Evolutionary conservation across 2,797 vertebrate genomes (phyloP).

Genomic region (Uromys caudimaculatus): DNA sequence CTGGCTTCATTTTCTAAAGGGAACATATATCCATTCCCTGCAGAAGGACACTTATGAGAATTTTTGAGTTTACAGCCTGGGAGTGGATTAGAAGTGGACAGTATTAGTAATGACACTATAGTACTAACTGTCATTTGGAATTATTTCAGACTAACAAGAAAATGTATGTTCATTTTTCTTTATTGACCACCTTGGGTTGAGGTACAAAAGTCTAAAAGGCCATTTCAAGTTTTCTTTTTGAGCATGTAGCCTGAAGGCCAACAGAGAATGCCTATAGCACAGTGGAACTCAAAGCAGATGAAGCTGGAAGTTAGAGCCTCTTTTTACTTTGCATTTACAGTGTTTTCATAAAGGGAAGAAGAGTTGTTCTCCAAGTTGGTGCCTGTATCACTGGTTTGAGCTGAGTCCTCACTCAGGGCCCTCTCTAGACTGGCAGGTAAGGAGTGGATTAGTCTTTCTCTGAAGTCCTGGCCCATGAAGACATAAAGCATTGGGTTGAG

Average conservation of each 20-base stretch:
- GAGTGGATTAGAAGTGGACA: not conserved
- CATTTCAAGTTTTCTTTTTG: not conserved
- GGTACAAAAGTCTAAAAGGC: not conserved
- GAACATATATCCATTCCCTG: not conserved
- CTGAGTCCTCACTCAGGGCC: constrained; percentile 88
- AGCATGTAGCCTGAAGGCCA: not conserved
- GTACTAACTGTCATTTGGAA: not conserved
- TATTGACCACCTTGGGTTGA: not conserved
- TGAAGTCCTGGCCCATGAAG: constrained; percentile 85
- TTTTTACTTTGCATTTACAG: not conserved
- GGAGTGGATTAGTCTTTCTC: constrained; percentile 88
- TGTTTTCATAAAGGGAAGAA: constrained; percentile 63
- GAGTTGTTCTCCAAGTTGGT: constrained; percentile 74
- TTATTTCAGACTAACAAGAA: not conserved
- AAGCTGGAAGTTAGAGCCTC: not conserved
- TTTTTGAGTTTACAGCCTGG: not conserved
- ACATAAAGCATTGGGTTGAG: constrained; percentile 88
- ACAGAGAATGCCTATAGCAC: too few relatives aligned
- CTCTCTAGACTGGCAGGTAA: constrained; percentile 88
- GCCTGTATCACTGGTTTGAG: constrained; percentile 71
- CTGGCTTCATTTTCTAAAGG: not conserved
- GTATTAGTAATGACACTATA: too few relatives aligned
- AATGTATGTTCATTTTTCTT: not conserved
- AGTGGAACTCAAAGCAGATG: not conserved
- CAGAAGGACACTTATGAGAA: not conserved